Evolutionary conservation across 2,888 invertebrate species (phyloP).

Genomic region (Encarsia formosa): DNA sequence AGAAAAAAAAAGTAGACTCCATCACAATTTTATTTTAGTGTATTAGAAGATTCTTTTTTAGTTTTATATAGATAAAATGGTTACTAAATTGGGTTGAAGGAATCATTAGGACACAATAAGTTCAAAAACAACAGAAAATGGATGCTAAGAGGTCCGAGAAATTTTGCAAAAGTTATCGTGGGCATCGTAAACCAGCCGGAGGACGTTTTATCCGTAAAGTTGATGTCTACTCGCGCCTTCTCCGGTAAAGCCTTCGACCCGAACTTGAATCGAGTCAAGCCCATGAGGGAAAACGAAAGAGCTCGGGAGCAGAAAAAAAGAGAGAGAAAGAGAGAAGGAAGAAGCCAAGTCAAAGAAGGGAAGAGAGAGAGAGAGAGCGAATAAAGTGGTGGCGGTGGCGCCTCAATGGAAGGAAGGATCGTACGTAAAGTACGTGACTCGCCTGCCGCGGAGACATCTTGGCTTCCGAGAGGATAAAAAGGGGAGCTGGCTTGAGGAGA

Average conservation of each 20-base stretch:
- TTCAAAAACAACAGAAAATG: too few species aligned
- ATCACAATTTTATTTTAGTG: too few species aligned
- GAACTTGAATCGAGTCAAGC: conserved; percentile 23
- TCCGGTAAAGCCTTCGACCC: conserved; percentile 13
- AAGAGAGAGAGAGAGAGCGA: conserved; percentile 23
- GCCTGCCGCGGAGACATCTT: conserved; percentile 23
- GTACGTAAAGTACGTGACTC: conserved; percentile 30
- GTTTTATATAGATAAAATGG: too few species aligned
- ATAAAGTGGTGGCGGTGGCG: conserved; percentile 26
- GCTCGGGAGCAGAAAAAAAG: not conserved
- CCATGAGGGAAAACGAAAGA: conserved; percentile 15
- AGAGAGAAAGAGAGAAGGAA: not conserved
- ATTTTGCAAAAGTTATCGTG: too few species aligned
- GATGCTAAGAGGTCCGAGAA: too few species aligned
- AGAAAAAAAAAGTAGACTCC: too few species aligned
- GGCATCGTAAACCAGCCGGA: too few species aligned
- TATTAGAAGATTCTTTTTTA: too few species aligned
- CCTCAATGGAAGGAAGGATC: conserved; percentile 30
- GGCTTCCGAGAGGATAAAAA: conserved; percentile 1
- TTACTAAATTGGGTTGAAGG: too few species aligned
- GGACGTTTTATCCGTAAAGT: too few species aligned
- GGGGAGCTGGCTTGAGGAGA: conserved; percentile 13
- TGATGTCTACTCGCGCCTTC: too few species aligned
- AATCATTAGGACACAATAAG: too few species aligned
- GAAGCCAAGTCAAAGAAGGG: conserved; percentile 26